These are phyloP conservation scores for Hippasteria phrygiana DNA, from an alignment of 53 echinoderm and acorn worm genomes.

Conservation along the genomic window DNA sequence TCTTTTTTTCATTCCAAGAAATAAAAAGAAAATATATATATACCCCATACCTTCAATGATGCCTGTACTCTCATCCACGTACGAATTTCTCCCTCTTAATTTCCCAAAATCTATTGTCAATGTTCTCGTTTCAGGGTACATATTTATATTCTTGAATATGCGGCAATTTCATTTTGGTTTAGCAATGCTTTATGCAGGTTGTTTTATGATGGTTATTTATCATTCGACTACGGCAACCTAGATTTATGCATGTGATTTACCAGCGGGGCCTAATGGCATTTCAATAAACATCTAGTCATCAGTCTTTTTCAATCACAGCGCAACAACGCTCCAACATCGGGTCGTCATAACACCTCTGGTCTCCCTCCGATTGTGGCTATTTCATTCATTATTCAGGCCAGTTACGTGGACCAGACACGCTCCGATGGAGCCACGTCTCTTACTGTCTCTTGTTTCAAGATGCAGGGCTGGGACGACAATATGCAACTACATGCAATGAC, in stretches of 20 bases:
- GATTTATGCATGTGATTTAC: not conserved
- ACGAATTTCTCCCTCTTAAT: no score
- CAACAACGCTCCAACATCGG: not conserved
- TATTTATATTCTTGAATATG: no score
- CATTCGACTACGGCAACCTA: not conserved
- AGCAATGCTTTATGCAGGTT: not conserved
- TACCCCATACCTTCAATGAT: no score
- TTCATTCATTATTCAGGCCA: constrained; percentile 37
- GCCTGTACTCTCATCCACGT: no score
- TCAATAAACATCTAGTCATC: constrained; percentile 20
- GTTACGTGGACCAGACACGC: constrained; percentile 37
- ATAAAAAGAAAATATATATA: no score
- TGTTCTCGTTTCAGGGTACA: no score
- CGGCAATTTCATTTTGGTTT: no score
- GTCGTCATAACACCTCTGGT: not conserved
- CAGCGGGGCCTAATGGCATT: not conserved
- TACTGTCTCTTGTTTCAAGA: not conserved
- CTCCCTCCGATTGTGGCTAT: constrained; percentile 4
- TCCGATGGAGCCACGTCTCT: not conserved
- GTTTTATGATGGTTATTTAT: not conserved
- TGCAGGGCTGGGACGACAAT: no score
- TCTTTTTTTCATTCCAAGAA: no score
- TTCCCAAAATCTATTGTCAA: no score
- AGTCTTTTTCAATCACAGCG: constrained; percentile 53
- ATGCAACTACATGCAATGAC: no score